Conservation (phyloP, 2,113 vertebrate genomes). For the Charina bottae region DNA sequence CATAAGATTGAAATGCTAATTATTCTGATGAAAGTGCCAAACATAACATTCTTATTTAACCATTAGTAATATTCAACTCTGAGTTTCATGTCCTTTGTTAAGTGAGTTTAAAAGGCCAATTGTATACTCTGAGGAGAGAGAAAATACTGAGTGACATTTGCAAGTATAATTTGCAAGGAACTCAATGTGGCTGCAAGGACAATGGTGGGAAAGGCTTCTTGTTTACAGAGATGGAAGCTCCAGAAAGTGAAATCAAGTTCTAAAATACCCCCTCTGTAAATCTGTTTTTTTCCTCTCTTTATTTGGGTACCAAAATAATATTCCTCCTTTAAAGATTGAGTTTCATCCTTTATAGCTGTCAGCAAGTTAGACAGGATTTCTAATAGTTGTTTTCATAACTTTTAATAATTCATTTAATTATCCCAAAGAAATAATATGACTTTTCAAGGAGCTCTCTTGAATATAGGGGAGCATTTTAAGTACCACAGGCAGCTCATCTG, state of each 20-base stretch:
- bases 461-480: constrained; percentile 41
- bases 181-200: background rate
- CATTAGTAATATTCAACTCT: background rate
- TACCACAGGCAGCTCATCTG: constrained; percentile 41
- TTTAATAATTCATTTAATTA: constrained; percentile 29
- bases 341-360: background rate
- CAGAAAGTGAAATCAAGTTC: background rate
- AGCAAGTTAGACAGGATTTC: background rate
- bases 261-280: background rate
- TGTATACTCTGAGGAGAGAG: background rate
- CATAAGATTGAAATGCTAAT: background rate
- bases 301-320: background rate
- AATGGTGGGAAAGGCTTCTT: background rate
- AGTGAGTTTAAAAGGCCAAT: constrained; percentile 20
- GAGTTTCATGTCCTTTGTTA: background rate
- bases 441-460: constrained; percentile 33
- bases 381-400: background rate
- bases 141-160: background rate
- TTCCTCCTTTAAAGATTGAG: background rate
- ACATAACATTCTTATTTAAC: background rate
- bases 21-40: background rate
- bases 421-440: background rate
- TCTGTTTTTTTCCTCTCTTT: background rate
- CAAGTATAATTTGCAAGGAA: constrained; percentile 9
- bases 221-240: background rate